Percentiles rank a stretch among this genome's conserved stretches.
phyloP scores from a whole-genome alignment of 2,797 vertebrate species.

The Gambusia yucatana region DNA sequence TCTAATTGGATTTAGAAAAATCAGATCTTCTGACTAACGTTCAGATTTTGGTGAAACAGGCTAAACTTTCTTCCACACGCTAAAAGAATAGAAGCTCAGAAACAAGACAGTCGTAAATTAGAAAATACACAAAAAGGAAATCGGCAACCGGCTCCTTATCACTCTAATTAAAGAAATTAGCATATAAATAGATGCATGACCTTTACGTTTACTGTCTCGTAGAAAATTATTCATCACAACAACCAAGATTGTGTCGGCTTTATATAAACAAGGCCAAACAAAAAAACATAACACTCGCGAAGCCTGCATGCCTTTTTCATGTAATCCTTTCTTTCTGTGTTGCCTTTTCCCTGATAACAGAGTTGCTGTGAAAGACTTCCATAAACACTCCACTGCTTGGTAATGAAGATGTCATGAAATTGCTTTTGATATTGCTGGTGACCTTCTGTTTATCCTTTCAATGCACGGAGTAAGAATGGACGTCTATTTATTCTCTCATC shows the following conservation, averaged over 20 bases:
- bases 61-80: neutral
- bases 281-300: neutral
- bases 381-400: neutral
- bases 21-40: too few species aligned
- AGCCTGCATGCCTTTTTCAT: neutral
- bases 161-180: slow-evolving; percentile 12
- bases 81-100: neutral
- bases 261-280: neutral
- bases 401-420: slow-evolving; percentile 11
- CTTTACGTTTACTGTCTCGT: neutral
- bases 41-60: neutral
- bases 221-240: slow-evolving; percentile 5
- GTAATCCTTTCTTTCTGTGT: slow-evolving; percentile 2
- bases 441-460: slow-evolving; percentile 5
- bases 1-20: too few species aligned
- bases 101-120: slow-evolving; percentile 1
- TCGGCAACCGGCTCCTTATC: neutral
- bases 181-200: slow-evolving; percentile 8
- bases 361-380: neutral
- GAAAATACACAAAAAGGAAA: neutral
- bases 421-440: slow-evolving; percentile 1
- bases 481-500: neutral
- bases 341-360: neutral
- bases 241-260: neutral
- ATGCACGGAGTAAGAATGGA: neutral